phyloP scores from a whole-genome alignment of 2,888 invertebrate species.

The Campaea margaritaria region DNA sequence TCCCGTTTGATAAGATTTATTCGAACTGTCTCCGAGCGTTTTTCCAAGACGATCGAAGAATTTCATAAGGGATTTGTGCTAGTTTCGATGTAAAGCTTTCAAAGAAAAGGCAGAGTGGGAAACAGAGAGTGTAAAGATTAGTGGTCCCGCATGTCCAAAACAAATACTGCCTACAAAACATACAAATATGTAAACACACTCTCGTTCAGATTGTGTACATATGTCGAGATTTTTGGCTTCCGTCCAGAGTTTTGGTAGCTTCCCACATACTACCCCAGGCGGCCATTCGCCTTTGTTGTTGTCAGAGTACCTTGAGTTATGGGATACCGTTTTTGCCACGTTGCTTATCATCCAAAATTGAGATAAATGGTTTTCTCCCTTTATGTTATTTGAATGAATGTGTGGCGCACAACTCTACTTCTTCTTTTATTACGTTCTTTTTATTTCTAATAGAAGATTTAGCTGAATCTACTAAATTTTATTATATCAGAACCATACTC shows the following conservation, averaged over 20 bases:
- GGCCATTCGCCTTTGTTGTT: constrained; percentile 66
- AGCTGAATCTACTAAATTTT: constrained; percentile 7
- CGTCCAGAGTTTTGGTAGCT: constrained; percentile 63
- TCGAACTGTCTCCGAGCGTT: constrained; percentile 1
- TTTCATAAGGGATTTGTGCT: constrained; percentile 11
- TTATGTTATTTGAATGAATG: constrained; percentile 26
- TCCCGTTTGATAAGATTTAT: constrained; percentile 1
- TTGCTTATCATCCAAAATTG: constrained; percentile 44
- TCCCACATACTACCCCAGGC: constrained; percentile 59
- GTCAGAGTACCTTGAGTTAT: constrained; percentile 65
- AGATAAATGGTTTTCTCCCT: constrained; percentile 43
- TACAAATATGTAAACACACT: constrained; percentile 45
- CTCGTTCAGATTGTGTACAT: constrained; percentile 44
- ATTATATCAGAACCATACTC: background rate
- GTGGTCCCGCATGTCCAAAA: constrained; percentile 57
- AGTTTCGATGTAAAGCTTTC: constrained; percentile 17
- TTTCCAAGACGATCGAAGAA: background rate
- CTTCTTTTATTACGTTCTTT: constrained; percentile 22
- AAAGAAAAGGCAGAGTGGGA: constrained; percentile 39
- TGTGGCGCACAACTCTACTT: constrained; percentile 13
- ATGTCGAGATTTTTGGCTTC: constrained; percentile 67
- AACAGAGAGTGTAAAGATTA: constrained; percentile 58
- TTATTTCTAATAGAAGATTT: constrained; percentile 3
- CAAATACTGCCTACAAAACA: constrained; percentile 55
- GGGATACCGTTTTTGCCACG: constrained; percentile 55